Evolutionary conservation across 2,113 vertebrate species (phyloP).

Genomic region (Eolophus roseicapilla): DNA sequence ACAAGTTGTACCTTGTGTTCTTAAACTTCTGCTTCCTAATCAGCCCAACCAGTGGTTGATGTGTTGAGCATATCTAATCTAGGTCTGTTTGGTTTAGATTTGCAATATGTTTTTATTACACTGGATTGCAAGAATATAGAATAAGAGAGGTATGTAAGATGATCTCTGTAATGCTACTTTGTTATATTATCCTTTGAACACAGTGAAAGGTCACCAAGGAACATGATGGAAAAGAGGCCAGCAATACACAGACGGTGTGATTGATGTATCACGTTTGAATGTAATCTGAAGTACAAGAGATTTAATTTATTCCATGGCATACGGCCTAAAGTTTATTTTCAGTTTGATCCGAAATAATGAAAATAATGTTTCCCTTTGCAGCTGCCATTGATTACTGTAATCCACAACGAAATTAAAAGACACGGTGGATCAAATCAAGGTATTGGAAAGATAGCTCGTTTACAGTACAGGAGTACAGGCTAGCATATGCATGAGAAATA

Average conservation of each 20-base stretch:
- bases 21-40: neutral
- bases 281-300: conserved; percentile 10
- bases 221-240: conserved; percentile 21
- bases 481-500: conserved; percentile 12
- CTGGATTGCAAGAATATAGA: conserved; percentile 30
- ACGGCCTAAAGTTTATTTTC: conserved; percentile 27
- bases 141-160: neutral
- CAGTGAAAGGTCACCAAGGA: conserved; percentile 25
- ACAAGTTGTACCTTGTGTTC: neutral
- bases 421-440: neutral
- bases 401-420: conserved; percentile 39
- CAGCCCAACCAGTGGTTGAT: neutral
- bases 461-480: neutral
- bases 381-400: conserved; percentile 10
- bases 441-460: neutral
- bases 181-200: conserved; percentile 14
- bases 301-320: conserved; percentile 35
- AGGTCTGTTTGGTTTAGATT: neutral
- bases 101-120: conserved; percentile 21
- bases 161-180: neutral
- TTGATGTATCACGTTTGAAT: neutral
- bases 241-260: neutral
- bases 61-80: neutral
- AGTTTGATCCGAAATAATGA: neutral
- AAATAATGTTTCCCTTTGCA: conserved; percentile 26